These are phyloP conservation scores for Centroberyx gerrardi DNA, from an alignment of 2,797 vertebrate genomes.

Conservation along the genomic window DNA sequence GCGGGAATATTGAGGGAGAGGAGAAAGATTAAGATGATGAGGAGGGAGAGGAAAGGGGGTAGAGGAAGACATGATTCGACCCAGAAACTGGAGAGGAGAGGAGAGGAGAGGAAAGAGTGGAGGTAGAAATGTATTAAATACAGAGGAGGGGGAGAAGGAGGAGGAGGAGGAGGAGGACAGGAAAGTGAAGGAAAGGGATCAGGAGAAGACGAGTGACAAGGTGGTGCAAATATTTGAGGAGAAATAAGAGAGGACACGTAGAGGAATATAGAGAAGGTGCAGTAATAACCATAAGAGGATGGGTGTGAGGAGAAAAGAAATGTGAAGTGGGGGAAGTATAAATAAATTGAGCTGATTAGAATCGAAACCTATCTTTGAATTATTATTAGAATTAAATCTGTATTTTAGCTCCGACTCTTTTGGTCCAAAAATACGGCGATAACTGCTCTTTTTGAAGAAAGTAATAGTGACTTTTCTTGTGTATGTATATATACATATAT, in stretches of 20 bases:
- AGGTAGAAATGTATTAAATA: conserved; percentile 30
- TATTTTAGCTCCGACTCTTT: too few species aligned
- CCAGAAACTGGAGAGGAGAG: conserved; percentile 8
- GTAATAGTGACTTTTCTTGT: too few species aligned
- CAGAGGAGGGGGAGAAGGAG: conserved; percentile 5
- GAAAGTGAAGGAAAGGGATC: conserved; percentile 24
- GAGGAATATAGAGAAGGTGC: conserved; percentile 27
- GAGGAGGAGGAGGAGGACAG: conserved; percentile 25
- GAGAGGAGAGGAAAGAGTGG: conserved; percentile 8
- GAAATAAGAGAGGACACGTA: conserved; percentile 19
- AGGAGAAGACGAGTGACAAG: conserved; percentile 41
- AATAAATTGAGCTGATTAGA: conserved; percentile 11
- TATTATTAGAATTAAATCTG: too few species aligned
- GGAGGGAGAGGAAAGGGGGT: not conserved
- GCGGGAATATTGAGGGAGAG: conserved; percentile 19
- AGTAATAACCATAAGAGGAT: conserved; percentile 17
- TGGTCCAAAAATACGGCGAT: too few species aligned
- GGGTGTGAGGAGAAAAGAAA: conserved; percentile 15
- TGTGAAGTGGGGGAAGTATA: not conserved
- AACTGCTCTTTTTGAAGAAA: too few species aligned
- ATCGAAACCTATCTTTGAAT: not conserved
- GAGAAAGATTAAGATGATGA: conserved; percentile 26
- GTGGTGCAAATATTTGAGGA: conserved; percentile 49
- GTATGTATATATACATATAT: too few species aligned
- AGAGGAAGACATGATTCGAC: conserved; percentile 29